Conservation (phyloP, 2,113 vertebrate species). For the Channa argus region DNA sequence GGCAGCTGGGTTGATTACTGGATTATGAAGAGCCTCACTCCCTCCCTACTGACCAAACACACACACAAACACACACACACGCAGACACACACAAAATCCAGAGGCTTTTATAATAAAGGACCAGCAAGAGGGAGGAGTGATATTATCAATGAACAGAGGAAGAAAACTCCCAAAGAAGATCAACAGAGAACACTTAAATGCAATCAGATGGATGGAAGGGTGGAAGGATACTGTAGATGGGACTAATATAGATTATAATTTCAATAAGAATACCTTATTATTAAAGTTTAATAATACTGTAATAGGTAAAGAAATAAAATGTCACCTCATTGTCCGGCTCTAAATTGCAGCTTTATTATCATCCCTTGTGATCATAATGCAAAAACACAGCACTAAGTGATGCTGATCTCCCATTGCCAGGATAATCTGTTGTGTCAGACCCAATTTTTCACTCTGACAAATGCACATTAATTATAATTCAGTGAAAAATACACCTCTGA, state of each 20-base stretch:
- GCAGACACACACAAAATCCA: constrained; percentile 25
- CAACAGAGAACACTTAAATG: neutral
- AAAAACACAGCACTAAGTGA: constrained; percentile 60
- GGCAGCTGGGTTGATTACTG: constrained; percentile 85
- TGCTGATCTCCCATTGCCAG: constrained; percentile 62
- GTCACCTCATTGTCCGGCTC: constrained; percentile 13
- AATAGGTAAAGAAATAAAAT: constrained; percentile 5
- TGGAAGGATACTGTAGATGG: no score
- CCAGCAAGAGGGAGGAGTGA: constrained; percentile 37
- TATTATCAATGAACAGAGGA: constrained; percentile 27
- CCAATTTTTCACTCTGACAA: neutral
- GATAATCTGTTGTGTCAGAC: constrained; percentile 41
- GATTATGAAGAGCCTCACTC: constrained; percentile 82
- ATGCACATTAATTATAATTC: neutral
- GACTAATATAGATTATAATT: no score
- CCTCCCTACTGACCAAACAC: constrained; percentile 78
- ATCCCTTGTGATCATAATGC: constrained; percentile 39
- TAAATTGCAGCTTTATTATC: constrained; percentile 53
- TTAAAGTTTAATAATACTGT: neutral
- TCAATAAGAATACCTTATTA: no score
- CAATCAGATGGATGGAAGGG: neutral
- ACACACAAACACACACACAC: constrained; percentile 52
- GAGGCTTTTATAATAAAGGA: constrained; percentile 52
- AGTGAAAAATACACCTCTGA: neutral
- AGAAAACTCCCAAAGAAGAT: constrained; percentile 21